Conservation (phyloP, 2,888 invertebrate genomes). For the Apotomis capreana region DNA sequence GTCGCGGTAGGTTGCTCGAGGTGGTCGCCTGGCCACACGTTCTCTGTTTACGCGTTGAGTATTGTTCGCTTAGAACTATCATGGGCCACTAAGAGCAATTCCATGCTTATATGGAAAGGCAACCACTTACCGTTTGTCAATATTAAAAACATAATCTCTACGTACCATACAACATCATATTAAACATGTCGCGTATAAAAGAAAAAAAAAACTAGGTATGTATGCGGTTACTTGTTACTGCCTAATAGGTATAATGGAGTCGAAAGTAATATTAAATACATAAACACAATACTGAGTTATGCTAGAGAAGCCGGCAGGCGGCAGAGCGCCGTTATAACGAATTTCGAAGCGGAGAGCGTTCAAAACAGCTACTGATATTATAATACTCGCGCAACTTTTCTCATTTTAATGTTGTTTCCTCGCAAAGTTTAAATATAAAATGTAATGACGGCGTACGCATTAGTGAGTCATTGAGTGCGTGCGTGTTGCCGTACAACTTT, state of each 20-base stretch:
- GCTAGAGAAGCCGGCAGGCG: slow-evolving; percentile 8
- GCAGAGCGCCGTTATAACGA: slow-evolving; percentile 26
- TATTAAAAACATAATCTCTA: background rate
- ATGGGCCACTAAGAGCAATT: slow-evolving; percentile 21
- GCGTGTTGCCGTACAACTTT: slow-evolving; percentile 69
- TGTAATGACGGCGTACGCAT: slow-evolving; percentile 81
- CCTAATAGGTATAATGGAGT: too few relatives aligned
- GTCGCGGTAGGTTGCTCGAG: slow-evolving; percentile 45
- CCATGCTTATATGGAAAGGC: slow-evolving; percentile 25
- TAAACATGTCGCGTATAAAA: background rate
- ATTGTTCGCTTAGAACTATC: slow-evolving; percentile 32
- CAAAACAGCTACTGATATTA: slow-evolving; percentile 53
- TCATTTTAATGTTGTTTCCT: slow-evolving; percentile 80
- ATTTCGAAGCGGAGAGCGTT: slow-evolving; percentile 23
- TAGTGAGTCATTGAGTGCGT: slow-evolving; percentile 81
- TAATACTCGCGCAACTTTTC: slow-evolving; percentile 76
- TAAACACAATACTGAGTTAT: slow-evolving; percentile 16
- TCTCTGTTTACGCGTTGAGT: slow-evolving; percentile 41
- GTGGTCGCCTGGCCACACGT: slow-evolving; percentile 47
- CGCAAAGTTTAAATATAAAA: slow-evolving; percentile 83
- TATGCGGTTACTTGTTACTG: too few relatives aligned
- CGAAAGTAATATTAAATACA: background rate
- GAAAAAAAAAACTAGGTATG: too few relatives aligned
- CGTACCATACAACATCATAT: background rate
- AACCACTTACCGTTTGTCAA: slow-evolving; percentile 11